Evolutionary conservation across 1,140 invertebrate species (phyloP), one percentile per base, ranked within the genome.

Genomic region (Drosophila willistoni): DNA sequence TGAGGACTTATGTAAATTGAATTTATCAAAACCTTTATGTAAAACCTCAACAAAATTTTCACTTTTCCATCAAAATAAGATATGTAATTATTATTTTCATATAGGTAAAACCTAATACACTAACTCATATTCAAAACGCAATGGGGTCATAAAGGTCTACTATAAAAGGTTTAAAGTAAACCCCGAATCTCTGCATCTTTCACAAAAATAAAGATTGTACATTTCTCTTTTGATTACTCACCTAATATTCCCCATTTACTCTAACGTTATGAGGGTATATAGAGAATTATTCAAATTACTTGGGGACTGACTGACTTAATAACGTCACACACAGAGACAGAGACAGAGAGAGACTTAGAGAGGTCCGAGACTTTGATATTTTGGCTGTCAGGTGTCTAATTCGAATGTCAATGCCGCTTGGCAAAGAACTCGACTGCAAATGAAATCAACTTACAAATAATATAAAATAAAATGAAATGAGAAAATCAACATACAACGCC

Each of bases 341-440:
- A 13, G 1, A 12, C 34, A 64, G 57, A 39, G 13, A 59, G 14
- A 42, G 51, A 42, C 54, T 73, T 63, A 66, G 68, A 82, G 82
- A 57, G 44, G 44, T 69, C 54, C 60, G 41, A 54, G 65, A 65
- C 73, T 70, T 70, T 63, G 74, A 71, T 75, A 75, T 73, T 29
- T 69, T 68, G 61, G 68, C 71, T 77, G 73, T 84, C 80, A 89
- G 84, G 84, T 89, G 84, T 89, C 84, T 78, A 84, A 89, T 89
- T 89, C 80, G 77, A 89, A 89, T 89, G 84, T 89, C 84, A 89
- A 89, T 89, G 84, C 70, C 84, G 79, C 22, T 41, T 71, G 41
- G 65, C 63, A 59, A 25, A 80, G 81, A 85, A 85, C 78, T 71
- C 74, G 67, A 36, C 68, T 60, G 71, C 73, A 19, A 73, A 69